Percentiles rank a stretch among this genome's conserved stretches.
These are phyloP conservation scores for Ceyx margarethae DNA, from an alignment of 2,113 vertebrate genomes.

Conservation along the genomic window DNA sequence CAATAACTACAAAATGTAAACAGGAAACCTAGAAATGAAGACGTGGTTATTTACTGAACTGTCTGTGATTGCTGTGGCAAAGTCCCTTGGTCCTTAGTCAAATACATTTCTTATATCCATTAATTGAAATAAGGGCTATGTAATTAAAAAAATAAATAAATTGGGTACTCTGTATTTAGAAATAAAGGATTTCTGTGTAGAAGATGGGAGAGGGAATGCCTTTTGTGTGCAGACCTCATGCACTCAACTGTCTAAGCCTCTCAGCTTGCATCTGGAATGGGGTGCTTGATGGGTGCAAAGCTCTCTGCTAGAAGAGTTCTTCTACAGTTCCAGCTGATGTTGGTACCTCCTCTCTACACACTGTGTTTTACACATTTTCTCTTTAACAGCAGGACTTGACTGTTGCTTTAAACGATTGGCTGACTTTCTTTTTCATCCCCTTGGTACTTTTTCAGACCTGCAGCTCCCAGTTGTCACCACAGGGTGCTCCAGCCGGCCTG, in stretches of 20 bases:
- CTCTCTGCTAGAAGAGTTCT: background rate
- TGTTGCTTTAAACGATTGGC: background rate
- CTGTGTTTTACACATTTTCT: background rate
- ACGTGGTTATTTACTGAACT: background rate
- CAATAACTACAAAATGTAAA: background rate
- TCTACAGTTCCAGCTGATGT: background rate
- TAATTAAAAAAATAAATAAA: background rate
- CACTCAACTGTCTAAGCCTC: background rate
- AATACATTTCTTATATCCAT: background rate
- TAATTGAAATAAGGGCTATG: background rate
- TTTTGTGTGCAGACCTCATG: background rate
- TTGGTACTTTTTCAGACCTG: constrained; percentile 71
- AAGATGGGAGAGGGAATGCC: background rate
- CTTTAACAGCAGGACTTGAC: background rate
- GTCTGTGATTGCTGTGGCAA: background rate
- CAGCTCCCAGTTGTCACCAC: constrained; percentile 71
- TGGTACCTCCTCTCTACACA: background rate
- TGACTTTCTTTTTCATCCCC: background rate
- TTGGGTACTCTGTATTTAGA: background rate
- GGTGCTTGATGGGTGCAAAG: background rate
- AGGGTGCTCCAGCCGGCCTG: constrained; percentile 70
- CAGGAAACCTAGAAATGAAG: background rate
- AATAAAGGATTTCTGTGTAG: background rate
- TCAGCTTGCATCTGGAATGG: background rate
- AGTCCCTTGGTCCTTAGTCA: background rate